Evolutionary conservation across 2,113 vertebrate species (phyloP).

Genomic region (Chroicocephalus ridibundus): DNA sequence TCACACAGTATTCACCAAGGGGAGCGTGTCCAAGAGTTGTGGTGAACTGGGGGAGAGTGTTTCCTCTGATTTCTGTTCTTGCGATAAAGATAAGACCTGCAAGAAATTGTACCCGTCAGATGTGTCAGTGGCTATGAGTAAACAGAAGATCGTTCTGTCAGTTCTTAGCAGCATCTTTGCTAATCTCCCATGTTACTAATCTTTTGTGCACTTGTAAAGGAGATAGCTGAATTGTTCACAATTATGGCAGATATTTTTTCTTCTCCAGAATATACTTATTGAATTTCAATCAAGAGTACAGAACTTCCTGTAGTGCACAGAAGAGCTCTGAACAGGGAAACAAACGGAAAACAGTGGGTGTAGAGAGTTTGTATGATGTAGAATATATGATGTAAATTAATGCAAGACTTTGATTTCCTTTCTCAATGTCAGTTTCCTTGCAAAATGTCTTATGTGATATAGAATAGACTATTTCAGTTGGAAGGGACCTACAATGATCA

Average conservation of each 20-base stretch:
- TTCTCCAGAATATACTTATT: neutral
- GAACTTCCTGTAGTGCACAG: neutral
- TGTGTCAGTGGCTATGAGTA: constrained; percentile 36
- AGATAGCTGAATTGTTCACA: neutral
- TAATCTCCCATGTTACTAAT: neutral
- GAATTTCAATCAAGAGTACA: neutral
- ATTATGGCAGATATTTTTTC: neutral
- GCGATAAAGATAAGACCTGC: neutral
- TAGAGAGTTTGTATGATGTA: neutral
- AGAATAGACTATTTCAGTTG: neutral
- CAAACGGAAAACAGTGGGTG: neutral
- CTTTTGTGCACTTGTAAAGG: neutral
- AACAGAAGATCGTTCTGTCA: constrained; percentile 36
- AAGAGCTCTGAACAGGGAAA: neutral
- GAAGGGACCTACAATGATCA: neutral
- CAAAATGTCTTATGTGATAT: neutral
- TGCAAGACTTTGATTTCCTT: neutral
- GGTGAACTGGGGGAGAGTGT: neutral
- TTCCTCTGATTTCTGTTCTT: constrained; percentile 6
- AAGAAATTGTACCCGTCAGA: constrained; percentile 48
- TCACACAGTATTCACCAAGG: neutral
- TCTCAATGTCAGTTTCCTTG: neutral
- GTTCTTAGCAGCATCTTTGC: constrained; percentile 7
- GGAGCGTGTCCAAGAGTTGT: neutral
- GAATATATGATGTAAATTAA: neutral